Evolutionary conservation across 53 echinoderm and acorn worm genomes (phyloP), one percentile per base, ranked within the genome.

Genomic region (Luidia sarsii): DNA sequence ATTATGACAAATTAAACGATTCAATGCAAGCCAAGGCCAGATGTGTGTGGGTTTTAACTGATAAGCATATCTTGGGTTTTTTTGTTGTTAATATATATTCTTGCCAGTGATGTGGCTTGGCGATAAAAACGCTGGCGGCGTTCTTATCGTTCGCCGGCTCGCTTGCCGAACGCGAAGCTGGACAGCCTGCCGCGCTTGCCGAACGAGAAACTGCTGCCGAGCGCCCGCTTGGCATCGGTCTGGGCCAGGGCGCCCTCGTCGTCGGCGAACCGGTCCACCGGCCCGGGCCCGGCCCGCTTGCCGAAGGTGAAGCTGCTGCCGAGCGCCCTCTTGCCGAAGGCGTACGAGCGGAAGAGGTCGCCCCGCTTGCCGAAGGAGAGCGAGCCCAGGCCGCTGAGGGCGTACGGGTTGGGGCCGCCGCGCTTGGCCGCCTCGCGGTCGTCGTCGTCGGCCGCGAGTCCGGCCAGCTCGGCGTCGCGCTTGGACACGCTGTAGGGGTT

Each of bases 281-380:
- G 50, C 33, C 50, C 50, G 51, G 50, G 29, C 10, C 51, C 70
- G 25, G 56, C 67, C 32, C 82, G 71, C 79, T 83, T 88, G 39
- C 88, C 88, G 69, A 88, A 88, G 21, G 83, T 35, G 49, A 88
- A 77, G 35, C 16, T 65, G 20, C 15, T 23, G 67, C 67, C 67
- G 16, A 68, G 19, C 3, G 68, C 56, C 11, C 82, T 33, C 57
- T 82, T 82, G 15, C 82, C 82, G 82, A 82, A 82, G 13, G 57
- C 60, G 65, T 54, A 68, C 27, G 67, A 67, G 10, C 61, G 6
- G 61, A 77, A 77, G 31, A 34, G 36, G 1, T 77, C 46, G 67
- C 24, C 43, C 7, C 72, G 19, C 56, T 72, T 72, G 25, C 88
- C 88, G 69, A 88, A 88, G 15, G 88, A 64, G 50, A 88, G 71